Conservation (phyloP, 1,140 invertebrate genomes). For the Palaemon carinicauda region DNA sequence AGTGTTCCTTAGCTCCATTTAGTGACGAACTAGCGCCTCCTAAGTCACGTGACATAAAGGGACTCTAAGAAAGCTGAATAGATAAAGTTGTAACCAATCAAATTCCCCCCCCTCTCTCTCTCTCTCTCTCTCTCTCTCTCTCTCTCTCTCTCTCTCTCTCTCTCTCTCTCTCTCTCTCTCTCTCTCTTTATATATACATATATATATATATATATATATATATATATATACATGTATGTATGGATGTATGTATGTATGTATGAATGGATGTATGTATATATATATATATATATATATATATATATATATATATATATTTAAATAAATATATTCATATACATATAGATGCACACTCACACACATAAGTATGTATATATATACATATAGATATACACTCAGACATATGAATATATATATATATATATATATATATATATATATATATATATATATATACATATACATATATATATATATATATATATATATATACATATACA, state of each 20-base stretch:
- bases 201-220: not conserved
- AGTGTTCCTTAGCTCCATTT: too few relatives aligned
- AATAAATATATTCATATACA: not conserved
- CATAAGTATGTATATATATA: not conserved
- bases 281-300: conserved; percentile 9
- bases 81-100: too few relatives aligned
- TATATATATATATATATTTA: not conserved
- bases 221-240: not conserved
- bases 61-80: too few relatives aligned
- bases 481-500: not conserved
- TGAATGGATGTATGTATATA: not conserved
- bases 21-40: too few relatives aligned
- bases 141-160: too few relatives aligned
- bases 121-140: too few relatives aligned
- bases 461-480: not conserved
- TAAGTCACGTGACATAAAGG: too few relatives aligned
- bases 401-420: not conserved
- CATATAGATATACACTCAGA: not conserved
- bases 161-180: too few relatives aligned
- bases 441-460: not conserved
- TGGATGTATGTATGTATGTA: not conserved
- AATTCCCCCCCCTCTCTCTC: too few relatives aligned
- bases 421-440: not conserved
- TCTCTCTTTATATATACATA: not conserved
- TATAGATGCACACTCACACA: not conserved